Conservation (phyloP, 1,140 invertebrate genomes). For the Schlechtendalia chinensis region DNA sequence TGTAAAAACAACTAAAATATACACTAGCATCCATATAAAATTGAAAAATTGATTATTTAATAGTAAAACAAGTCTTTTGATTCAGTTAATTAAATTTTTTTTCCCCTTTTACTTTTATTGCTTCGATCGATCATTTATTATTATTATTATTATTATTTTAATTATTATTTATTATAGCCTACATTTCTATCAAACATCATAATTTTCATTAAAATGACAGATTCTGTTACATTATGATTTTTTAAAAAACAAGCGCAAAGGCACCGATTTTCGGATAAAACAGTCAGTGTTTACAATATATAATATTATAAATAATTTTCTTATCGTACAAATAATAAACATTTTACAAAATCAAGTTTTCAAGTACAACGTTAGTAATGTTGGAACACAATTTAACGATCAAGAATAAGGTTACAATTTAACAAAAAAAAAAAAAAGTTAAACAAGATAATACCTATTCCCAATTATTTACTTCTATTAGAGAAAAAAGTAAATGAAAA, state of each 20-base stretch:
- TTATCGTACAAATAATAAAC: slow-evolving; percentile 40
- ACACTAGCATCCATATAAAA: slow-evolving; percentile 18
- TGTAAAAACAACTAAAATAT: background rate
- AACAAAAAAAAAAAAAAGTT: slow-evolving; percentile 46
- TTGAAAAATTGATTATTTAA: slow-evolving; percentile 27
- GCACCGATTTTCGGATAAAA: slow-evolving; percentile 44
- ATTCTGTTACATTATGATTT: slow-evolving; percentile 8
- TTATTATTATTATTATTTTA: background rate
- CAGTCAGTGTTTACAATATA: slow-evolving; percentile 45
- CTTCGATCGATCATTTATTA: background rate
- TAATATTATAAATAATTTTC: slow-evolving; percentile 42
- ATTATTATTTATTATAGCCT: slow-evolving; percentile 17
- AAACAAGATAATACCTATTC: slow-evolving; percentile 49
- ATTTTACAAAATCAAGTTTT: slow-evolving; percentile 48
- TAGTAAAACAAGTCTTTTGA: slow-evolving; percentile 41
- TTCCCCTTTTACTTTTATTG: slow-evolving; percentile 33
- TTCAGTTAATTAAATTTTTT: slow-evolving; percentile 19
- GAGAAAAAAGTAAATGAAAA: background rate
- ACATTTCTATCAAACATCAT: slow-evolving; percentile 40
- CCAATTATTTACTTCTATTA: slow-evolving; percentile 40
- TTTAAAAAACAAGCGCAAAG: slow-evolving; percentile 43
- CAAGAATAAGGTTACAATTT: slow-evolving; percentile 38
- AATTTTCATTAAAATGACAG: slow-evolving; percentile 31
- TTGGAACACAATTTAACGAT: slow-evolving; percentile 47
- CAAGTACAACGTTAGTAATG: slow-evolving; percentile 49